Percentiles rank a stretch among this genome's conserved stretches.
Evolutionary conservation across 2,888 invertebrate genomes (phyloP).

Genomic region (Eudasyphora cyanicolor): DNA sequence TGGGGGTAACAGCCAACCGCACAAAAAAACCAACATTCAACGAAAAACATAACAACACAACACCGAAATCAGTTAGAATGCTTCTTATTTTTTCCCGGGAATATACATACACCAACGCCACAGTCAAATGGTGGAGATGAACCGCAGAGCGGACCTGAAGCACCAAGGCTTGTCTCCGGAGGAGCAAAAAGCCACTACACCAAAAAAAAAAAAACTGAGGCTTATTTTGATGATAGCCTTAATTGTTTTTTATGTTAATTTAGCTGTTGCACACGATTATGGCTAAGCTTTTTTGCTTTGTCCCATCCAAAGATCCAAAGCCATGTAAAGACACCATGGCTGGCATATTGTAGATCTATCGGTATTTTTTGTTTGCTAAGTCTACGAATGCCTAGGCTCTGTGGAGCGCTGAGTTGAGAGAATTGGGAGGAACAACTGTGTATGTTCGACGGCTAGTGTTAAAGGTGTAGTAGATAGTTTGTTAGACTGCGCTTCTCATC

Average conservation of each 20-base stretch:
- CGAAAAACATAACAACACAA: slow-evolving; percentile 39
- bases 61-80: slow-evolving; percentile 65
- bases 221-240: slow-evolving; percentile 68
- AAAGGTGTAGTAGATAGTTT: slow-evolving; percentile 50
- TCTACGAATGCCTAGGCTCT: background rate
- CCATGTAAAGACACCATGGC: slow-evolving; percentile 14
- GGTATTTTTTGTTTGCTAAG: slow-evolving; percentile 39
- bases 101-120: slow-evolving; percentile 34
- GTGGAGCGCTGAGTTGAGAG: background rate
- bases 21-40: too few species aligned
- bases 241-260: slow-evolving; percentile 72
- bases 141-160: background rate
- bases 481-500: slow-evolving; percentile 23
- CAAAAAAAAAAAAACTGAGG: slow-evolving; percentile 8
- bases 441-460: slow-evolving; percentile 42
- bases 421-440: slow-evolving; percentile 31
- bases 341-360: slow-evolving; percentile 58
- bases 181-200: too few species aligned
- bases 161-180: slow-evolving; percentile 4
- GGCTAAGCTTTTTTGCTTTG: slow-evolving; percentile 42
- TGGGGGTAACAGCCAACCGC: slow-evolving; percentile 31
- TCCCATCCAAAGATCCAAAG: background rate
- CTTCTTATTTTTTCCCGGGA: slow-evolving; percentile 28
- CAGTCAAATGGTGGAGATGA: background rate
- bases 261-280: slow-evolving; percentile 69